Percentiles rank a stretch among this genome's conserved stretches.
Evolutionary conservation across 1,140 invertebrate species (phyloP).

Genomic region (Dryas iulia): DNA sequence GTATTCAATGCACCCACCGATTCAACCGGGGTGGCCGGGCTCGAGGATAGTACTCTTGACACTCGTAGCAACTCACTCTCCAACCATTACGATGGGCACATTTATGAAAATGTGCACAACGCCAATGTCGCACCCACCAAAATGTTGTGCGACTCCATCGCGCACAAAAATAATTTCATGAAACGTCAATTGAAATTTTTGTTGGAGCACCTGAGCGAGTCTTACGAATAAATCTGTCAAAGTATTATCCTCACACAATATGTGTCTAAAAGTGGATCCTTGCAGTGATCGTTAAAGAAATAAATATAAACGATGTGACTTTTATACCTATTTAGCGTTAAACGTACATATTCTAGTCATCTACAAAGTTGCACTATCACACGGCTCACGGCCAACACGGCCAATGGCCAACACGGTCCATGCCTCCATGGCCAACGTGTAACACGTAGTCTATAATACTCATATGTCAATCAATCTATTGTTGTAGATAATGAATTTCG

Average conservation of each 20-base stretch:
- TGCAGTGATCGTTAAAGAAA: slow-evolving; percentile 77
- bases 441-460: slow-evolving; percentile 52
- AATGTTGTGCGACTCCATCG: slow-evolving; percentile 72
- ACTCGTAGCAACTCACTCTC: slow-evolving; percentile 45
- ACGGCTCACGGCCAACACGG: slow-evolving; percentile 28
- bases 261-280: slow-evolving; percentile 76
- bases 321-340: slow-evolving; percentile 73
- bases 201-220: slow-evolving; percentile 82
- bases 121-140: slow-evolving; percentile 68
- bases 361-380: slow-evolving; percentile 72
- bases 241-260: slow-evolving; percentile 71
- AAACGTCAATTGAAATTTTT: slow-evolving; percentile 80
- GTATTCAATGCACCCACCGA: slow-evolving; percentile 68
- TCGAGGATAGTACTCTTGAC: slow-evolving; percentile 65
- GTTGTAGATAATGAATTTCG: slow-evolving; percentile 58
- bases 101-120: slow-evolving; percentile 72
- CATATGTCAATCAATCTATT: slow-evolving; percentile 58
- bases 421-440: slow-evolving; percentile 24
- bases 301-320: slow-evolving; percentile 67
- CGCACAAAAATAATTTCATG: slow-evolving; percentile 77
- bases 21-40: slow-evolving; percentile 47
- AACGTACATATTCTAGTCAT: slow-evolving; percentile 80
- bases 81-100: slow-evolving; percentile 36
- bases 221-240: slow-evolving; percentile 79
- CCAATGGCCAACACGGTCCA: slow-evolving; percentile 35